phyloP scores from a whole-genome alignment of 2,888 invertebrate genomes.

The Noctua fimbriata region DNA sequence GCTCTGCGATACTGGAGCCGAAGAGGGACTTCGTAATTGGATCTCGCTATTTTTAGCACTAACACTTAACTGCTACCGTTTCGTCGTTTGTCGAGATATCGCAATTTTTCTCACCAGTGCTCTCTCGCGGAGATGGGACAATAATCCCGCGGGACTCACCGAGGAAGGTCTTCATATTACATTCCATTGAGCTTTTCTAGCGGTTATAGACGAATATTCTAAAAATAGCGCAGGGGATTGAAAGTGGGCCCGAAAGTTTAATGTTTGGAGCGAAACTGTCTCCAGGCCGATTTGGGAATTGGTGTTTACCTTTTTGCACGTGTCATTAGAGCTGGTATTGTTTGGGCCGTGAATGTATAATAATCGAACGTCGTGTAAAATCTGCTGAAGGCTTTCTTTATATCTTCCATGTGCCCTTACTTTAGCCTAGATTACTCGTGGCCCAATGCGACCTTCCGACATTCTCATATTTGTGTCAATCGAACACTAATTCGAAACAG shows the following conservation, averaged over 20 bases:
- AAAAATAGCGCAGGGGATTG: constrained; percentile 58
- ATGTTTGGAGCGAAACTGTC: constrained; percentile 36
- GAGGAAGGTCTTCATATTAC: constrained; percentile 48
- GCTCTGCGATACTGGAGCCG: constrained; percentile 61
- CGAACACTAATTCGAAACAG: neutral
- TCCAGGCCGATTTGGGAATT: constrained; percentile 34
- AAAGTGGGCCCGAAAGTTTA: constrained; percentile 50
- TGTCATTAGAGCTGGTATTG: constrained; percentile 20
- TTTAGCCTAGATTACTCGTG: neutral
- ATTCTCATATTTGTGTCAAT: constrained; percentile 10
- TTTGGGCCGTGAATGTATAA: constrained; percentile 1
- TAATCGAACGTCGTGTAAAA: neutral
- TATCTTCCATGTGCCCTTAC: neutral
- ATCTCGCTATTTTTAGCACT: constrained; percentile 62
- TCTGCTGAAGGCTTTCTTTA: neutral
- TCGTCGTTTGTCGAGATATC: constrained; percentile 42
- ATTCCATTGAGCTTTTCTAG: constrained; percentile 43
- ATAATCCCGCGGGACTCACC: constrained; percentile 47
- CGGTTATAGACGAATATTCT: constrained; percentile 40
- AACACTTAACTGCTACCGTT: constrained; percentile 42
- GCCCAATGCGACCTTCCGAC: neutral
- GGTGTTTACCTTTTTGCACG: constrained; percentile 32
- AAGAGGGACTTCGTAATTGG: constrained; percentile 62
- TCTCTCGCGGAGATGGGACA: constrained; percentile 18
- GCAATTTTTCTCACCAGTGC: constrained; percentile 43